A percentile compares a stretch with the other conserved stretches of the same genome.
Conservation (phyloP, 2,888 invertebrate genomes). For the Leptothorax acervorum region DNA sequence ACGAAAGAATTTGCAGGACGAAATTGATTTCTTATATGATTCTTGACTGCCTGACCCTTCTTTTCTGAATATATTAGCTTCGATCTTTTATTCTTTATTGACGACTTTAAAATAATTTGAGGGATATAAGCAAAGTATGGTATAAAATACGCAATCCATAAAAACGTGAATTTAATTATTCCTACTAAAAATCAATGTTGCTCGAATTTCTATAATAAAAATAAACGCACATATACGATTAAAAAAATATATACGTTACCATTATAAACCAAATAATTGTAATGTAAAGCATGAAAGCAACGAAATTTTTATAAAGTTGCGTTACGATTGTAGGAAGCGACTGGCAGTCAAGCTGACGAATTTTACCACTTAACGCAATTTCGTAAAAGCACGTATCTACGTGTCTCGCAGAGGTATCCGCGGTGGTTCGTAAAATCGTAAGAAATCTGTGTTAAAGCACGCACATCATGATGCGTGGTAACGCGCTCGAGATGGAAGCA, state of each 20-base stretch:
- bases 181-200: background rate
- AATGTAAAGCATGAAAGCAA: background rate
- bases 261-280: too few species aligned
- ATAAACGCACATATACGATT: background rate
- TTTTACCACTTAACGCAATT: constrained; percentile 27
- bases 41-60: background rate
- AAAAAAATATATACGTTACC: background rate
- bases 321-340: background rate
- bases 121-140: background rate
- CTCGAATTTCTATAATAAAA: background rate
- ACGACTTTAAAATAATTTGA: background rate
- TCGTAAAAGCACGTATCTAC: background rate
- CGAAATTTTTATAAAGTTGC: background rate
- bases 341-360: background rate
- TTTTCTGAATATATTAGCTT: background rate
- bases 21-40: background rate
- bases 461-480: background rate
- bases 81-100: background rate
- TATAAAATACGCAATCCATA: background rate
- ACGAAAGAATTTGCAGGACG: background rate
- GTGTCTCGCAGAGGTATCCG: constrained; percentile 1
- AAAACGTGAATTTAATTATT: constrained; percentile 1
- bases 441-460: constrained; percentile 38
- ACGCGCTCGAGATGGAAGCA: constrained; percentile 46
- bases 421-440: constrained; percentile 8